Evolutionary conservation across 2,113 vertebrate species (phyloP).

Genomic region (Trichomycterus rosablanca): DNA sequence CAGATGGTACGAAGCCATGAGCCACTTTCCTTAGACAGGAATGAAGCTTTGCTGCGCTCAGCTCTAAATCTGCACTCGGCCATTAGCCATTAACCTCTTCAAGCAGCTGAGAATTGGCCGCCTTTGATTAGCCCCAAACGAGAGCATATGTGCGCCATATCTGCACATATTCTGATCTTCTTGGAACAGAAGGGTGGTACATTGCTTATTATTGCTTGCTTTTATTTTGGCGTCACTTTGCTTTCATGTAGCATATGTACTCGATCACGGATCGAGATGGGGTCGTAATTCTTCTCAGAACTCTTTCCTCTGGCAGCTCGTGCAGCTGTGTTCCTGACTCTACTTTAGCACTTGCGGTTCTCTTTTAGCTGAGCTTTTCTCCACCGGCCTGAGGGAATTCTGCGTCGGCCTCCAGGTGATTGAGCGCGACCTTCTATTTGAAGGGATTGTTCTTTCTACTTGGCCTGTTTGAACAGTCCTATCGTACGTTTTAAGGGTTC

Average conservation of each 20-base stretch:
- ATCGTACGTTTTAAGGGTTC: conserved; percentile 41
- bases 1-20: conserved; percentile 32
- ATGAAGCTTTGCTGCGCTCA: not conserved
- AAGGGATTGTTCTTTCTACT: conserved; percentile 16
- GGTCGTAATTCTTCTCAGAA: conserved; percentile 10
- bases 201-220: conserved; percentile 12
- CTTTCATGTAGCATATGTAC: conserved; percentile 17
- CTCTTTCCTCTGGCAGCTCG: conserved; percentile 3
- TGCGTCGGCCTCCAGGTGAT: conserved; percentile 14
- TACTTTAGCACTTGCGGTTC: not conserved
- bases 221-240: conserved; percentile 7
- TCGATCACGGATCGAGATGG: conserved; percentile 2
- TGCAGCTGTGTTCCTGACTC: conserved; percentile 16
- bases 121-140: conserved; percentile 33
- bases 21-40: conserved; percentile 32
- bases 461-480: conserved; percentile 25
- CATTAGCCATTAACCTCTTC: conserved; percentile 36
- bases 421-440: conserved; percentile 1
- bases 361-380: not conserved
- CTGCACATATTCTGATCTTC: too few relatives aligned
- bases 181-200: conserved; percentile 11
- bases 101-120: conserved; percentile 35
- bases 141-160: conserved; percentile 30
- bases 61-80: conserved; percentile 3
- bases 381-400: not conserved